Base-by-base conservation (phyloP, 1,140 invertebrate species). In the Trichomalopsis sarcophagae region DNA sequence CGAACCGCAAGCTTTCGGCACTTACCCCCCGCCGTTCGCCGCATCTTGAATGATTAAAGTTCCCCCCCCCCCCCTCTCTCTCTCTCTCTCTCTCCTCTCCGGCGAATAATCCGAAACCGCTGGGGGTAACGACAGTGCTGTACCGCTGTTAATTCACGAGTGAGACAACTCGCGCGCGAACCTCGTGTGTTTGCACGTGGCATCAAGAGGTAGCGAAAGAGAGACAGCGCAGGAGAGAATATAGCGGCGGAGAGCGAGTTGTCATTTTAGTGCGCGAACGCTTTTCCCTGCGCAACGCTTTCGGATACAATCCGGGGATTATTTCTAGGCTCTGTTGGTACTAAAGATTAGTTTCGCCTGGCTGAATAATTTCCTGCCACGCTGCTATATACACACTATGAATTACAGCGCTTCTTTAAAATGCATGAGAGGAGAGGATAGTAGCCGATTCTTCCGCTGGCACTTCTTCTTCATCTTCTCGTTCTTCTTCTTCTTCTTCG, bases 401-500 rank as follows among this genome's bases (percentile, higher is more conserved):
- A 80, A 80, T 80, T 68, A 69, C 78, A 80, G 77, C 77, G 55
- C 17, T 80, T 80, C 78, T 62, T 80, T 68, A 80, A 80, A 80
- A 80, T 80, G 50, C 77, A 80, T 68, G 77, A 80, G 77, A 40
- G 33, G 14, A 11, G 27, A 27, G 27, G 1, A 27, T 2, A 27
- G 27, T 27, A 27, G 23, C 5, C n/a, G 62, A 66, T 66, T 66
- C 62, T 66, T 66, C 79, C 9, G 7, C 40, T 44, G 9, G 33
- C 33, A 36, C 33, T 36, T 36, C 33, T 36, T 36, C 33, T 36
- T 27, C 27, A 27, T 27, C 36, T 40, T 7, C 36, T 40, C 4
- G 6, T 62, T n/a, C 55, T 62, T 14, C 55, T 14, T 4, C 21
- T n/a, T 11, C 13, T 62, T 14, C 55, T 7, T 27, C 27, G n/a